phyloP scores from a whole-genome alignment of 2,797 vertebrate species.

The Kryptolebias ocellatus region DNA sequence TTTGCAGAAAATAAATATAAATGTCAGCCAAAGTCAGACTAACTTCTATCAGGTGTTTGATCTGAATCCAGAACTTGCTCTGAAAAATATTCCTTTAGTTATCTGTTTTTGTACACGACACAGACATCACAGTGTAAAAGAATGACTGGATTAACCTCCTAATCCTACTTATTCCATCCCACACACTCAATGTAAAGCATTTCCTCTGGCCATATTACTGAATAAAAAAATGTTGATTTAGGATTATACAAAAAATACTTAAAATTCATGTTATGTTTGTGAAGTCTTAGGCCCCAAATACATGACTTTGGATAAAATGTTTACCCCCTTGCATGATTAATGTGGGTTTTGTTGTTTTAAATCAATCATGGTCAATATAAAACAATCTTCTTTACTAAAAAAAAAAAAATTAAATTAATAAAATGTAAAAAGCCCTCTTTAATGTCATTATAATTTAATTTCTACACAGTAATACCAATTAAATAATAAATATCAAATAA shows the following conservation, averaged over 20 bases:
- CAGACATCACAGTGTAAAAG: conserved; percentile 18
- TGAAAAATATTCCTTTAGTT: conserved; percentile 22
- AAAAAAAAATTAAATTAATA: too few relatives aligned
- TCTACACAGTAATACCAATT: too few relatives aligned
- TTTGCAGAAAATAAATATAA: conserved; percentile 62
- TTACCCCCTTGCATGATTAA: too few relatives aligned
- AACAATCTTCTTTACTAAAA: too few relatives aligned
- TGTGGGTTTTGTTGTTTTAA: too few relatives aligned
- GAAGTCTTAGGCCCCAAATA: too few relatives aligned
- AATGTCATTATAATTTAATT: too few relatives aligned
- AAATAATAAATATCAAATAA: too few relatives aligned
- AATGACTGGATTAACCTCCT: conserved; percentile 32
- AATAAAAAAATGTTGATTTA: conserved; percentile 4
- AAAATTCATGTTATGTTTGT: background rate
- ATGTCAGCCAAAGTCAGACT: conserved; percentile 37
- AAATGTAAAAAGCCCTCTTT: too few relatives aligned
- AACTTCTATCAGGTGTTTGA: conserved; percentile 35
- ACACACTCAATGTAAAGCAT: conserved; percentile 9
- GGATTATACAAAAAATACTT: conserved; percentile 5
- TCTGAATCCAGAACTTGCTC: conserved; percentile 19
- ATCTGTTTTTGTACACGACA: conserved; percentile 26
- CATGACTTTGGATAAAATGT: too few relatives aligned
- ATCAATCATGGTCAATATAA: too few relatives aligned
- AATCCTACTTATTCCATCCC: conserved; percentile 10
- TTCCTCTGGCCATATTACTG: conserved; percentile 5